Conservation (phyloP, 2,113 vertebrate genomes). For the Salminus brasiliensis region DNA sequence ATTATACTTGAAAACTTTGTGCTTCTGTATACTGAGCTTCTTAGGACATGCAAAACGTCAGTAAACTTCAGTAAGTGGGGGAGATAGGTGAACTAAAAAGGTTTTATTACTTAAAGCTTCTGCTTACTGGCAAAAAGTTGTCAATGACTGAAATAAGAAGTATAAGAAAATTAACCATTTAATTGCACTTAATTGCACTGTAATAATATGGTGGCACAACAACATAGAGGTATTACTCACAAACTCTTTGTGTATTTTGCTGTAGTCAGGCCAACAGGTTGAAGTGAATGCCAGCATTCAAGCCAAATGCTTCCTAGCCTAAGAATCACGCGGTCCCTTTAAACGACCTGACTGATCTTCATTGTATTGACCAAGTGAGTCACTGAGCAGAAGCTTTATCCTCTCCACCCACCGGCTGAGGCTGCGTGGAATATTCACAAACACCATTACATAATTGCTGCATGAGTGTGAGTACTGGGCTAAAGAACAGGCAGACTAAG, state of each 20-base stretch:
- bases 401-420: conserved; percentile 16
- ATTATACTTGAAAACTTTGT: too few species aligned
- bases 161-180: not conserved
- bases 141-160: too few species aligned
- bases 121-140: not conserved
- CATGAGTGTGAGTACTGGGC: conserved; percentile 14
- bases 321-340: not conserved
- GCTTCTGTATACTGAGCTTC: too few species aligned
- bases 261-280: conserved; percentile 9
- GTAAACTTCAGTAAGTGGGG: too few species aligned
- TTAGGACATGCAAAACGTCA: too few species aligned
- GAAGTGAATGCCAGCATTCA: not conserved
- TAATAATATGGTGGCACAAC: not conserved
- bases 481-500: conserved; percentile 22
- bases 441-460: conserved; percentile 39
- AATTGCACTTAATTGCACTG: not conserved
- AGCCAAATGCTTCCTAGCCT: not conserved
- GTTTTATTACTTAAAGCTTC: too few species aligned
- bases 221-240: not conserved
- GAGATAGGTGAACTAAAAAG: too few species aligned
- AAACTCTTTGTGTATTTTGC: conserved; percentile 16
- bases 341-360: conserved; percentile 23
- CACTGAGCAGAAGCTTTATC: conserved; percentile 7
- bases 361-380: conserved; percentile 23
- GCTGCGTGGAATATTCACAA: conserved; percentile 10